Evolutionary conservation across 2,797 vertebrate species (phyloP), one percentile per base, ranked within the genome.

Genomic region (Diceros bicornis): DNA sequence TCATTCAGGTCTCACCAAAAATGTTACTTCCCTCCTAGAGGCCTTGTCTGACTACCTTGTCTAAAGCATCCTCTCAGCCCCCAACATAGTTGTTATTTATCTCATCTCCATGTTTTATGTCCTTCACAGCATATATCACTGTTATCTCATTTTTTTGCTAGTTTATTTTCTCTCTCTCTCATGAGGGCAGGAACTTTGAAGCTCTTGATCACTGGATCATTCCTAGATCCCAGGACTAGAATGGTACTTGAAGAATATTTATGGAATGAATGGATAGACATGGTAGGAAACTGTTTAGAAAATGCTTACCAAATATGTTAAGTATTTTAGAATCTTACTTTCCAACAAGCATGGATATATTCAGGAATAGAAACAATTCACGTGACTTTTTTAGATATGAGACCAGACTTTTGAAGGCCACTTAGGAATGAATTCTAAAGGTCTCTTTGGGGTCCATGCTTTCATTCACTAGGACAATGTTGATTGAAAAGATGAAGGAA

Each of bases 231-330:
- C 57, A 89, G 84, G 83, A 82, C 20, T 88, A 61, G 59, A 87
- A 61, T 13, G 34, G 69, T 66, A 77, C 71, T 85, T 78, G 57
- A 74, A 75, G 94, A 89, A 81, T 89, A 91, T 78, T 94, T 95
- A 92, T 55, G 23, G 52, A 96, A 82, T 69, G 55, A 96, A 75
- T 90, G 74, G n/a, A 44, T 59, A 94, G 32, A 66, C 12, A 57
- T n/a, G 20, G 16, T 47, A 84, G 87, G 23, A 72, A 89, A 97
- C 29, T 20, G 68, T 91, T 96, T 82, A 94, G 89, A 93, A 94
- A 91, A 96, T 79, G 11, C 44, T 74, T 96, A 94, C 8, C 44
- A 21, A 17, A 79, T 50, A 52, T 86, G 74, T 84, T 78, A 88
- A 94, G 34, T 91, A 79, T 86, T 81, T 88, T 92, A 61, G 47